phyloP scores from a whole-genome alignment of 2,113 vertebrate species.

The Spermophilus dauricus region DNA sequence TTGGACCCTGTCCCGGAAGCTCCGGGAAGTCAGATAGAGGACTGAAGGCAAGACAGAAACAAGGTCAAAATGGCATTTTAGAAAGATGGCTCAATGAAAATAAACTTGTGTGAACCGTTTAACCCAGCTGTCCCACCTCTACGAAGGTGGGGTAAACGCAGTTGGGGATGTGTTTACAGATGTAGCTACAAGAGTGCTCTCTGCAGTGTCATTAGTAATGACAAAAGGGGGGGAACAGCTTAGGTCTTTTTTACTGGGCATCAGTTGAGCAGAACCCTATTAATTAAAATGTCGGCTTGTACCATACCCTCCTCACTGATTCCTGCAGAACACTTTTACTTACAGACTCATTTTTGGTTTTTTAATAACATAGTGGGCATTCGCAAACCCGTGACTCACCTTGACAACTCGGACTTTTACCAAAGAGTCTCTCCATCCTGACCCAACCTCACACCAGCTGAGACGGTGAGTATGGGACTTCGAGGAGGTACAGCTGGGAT shows the following conservation, averaged over 20 bases:
- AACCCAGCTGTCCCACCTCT: not conserved
- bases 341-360: not conserved
- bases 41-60: slow-evolving; percentile 8
- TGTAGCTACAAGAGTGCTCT: not conserved
- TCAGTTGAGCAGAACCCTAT: not conserved
- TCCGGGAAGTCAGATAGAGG: not conserved
- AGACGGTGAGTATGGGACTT: no score
- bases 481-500: not conserved
- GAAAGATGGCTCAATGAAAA: slow-evolving; percentile 12
- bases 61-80: slow-evolving; percentile 36
- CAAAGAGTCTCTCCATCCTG: not conserved
- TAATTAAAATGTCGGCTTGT: not conserved
- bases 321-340: not conserved
- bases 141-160: not conserved
- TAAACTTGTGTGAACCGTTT: not conserved
- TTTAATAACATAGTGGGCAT: not conserved
- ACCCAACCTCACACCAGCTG: no score
- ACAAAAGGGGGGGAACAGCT: not conserved
- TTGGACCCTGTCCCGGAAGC: not conserved
- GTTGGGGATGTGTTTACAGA: not conserved
- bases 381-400: not conserved
- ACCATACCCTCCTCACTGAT: not conserved
- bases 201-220: not conserved
- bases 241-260: fast-evolving
- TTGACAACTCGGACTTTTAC: not conserved